Conservation (phyloP, 2,888 invertebrate species). For the Lapara coniferarum region DNA sequence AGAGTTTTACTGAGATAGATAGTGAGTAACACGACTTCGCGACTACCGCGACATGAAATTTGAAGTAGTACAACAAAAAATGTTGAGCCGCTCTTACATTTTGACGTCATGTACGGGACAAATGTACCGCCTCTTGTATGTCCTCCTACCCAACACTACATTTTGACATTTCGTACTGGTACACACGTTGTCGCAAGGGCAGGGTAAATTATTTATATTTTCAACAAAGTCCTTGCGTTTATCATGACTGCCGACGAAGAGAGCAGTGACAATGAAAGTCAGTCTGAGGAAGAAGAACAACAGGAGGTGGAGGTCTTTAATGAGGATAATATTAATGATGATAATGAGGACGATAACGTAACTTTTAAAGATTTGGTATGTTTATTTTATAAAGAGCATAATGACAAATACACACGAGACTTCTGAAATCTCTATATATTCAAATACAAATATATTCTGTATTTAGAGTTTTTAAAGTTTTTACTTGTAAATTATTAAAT, state of each 20-base stretch:
- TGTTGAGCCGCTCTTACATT: no score
- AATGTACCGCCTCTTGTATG: no score
- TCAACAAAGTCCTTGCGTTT: not conserved
- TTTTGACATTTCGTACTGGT: conserved; percentile 31
- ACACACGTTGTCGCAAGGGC: conserved; percentile 35
- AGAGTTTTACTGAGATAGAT: no score
- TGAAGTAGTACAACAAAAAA: no score
- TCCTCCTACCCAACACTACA: no score
- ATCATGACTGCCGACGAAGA: conserved; percentile 66
- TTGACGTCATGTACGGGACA: no score
- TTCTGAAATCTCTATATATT: no score
- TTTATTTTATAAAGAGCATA: not conserved
- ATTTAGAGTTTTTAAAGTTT: no score
- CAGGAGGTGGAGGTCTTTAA: conserved; percentile 16
- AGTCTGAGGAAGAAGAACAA: conserved; percentile 44
- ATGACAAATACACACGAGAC: no score
- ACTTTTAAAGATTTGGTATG: conserved; percentile 79
- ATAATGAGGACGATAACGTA: conserved; percentile 59
- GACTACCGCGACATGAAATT: no score
- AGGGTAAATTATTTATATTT: not conserved
- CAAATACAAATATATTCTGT: no score
- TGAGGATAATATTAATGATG: conserved; percentile 41
- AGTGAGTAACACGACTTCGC: no score
- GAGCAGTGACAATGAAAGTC: conserved; percentile 54
- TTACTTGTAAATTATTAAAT: not conserved